phyloP scores from a whole-genome alignment of 2,888 invertebrate genomes.

The Bimastos eiseni region DNA sequence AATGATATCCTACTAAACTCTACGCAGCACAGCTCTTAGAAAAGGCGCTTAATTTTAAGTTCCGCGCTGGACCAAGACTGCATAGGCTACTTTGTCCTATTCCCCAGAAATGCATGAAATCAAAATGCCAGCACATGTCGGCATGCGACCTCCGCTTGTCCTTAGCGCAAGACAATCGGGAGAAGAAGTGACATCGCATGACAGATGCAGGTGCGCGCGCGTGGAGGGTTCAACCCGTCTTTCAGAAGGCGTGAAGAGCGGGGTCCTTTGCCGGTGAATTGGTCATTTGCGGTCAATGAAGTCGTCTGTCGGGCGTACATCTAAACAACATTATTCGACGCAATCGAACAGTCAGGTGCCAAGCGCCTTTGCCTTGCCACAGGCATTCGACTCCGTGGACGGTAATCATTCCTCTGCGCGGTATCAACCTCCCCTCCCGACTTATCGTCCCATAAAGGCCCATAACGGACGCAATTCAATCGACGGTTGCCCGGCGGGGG shows the following conservation, averaged over 20 bases:
- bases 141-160: neutral
- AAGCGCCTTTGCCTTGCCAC: neutral
- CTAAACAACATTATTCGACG: neutral
- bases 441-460: neutral
- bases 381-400: neutral
- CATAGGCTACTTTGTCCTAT: neutral
- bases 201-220: neutral
- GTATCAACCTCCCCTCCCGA: neutral
- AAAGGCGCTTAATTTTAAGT: neutral
- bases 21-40: neutral
- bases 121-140: neutral
- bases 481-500: conserved; percentile 4
- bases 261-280: neutral
- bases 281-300: neutral
- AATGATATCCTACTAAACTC: neutral
- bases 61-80: neutral
- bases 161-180: neutral
- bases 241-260: neutral
- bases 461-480: conserved; percentile 6
- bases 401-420: neutral
- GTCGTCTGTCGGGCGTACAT: neutral
- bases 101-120: neutral
- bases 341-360: neutral
- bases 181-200: neutral
- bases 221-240: neutral